A percentile compares a stretch with the other conserved stretches of the same genome.
Conservation (phyloP, 2,797 vertebrate genomes). For the Silurus lanzhouensis region DNA sequence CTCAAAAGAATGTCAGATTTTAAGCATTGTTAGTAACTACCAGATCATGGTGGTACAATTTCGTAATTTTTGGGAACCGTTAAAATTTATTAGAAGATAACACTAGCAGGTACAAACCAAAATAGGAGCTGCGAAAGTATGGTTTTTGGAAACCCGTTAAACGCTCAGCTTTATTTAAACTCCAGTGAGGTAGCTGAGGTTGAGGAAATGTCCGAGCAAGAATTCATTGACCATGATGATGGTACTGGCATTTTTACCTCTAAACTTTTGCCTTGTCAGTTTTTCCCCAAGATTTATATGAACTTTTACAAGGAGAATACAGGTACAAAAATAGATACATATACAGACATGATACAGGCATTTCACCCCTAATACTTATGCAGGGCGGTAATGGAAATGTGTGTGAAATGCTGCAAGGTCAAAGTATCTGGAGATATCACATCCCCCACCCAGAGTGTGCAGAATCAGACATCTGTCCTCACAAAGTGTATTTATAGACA, state of each 20-base stretch:
- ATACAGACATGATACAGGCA: neutral
- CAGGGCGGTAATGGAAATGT: slow-evolving; percentile 12
- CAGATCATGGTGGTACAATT: neutral
- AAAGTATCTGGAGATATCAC: slow-evolving; percentile 10
- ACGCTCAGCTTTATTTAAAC: neutral
- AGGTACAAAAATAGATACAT: neutral
- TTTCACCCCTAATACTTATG: neutral
- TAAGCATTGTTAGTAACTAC: neutral
- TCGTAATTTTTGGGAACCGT: neutral
- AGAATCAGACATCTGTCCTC: slow-evolving; percentile 3
- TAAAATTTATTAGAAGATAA: neutral
- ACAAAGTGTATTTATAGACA: slow-evolving; percentile 22
- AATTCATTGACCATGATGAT: neutral
- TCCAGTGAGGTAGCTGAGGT: neutral
- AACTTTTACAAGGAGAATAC: neutral
- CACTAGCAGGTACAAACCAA: neutral
- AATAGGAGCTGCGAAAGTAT: neutral
- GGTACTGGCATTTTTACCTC: neutral
- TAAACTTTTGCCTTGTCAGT: neutral
- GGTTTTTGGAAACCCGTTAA: neutral
- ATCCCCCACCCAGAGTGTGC: neutral
- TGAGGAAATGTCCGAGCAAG: neutral
- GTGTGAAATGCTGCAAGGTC: slow-evolving; percentile 30
- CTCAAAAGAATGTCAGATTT: neutral
- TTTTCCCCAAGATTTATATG: neutral